These are phyloP conservation scores for Luehdorfia chinensis DNA, from an alignment of 1,140 invertebrate species.

Conservation along the genomic window DNA sequence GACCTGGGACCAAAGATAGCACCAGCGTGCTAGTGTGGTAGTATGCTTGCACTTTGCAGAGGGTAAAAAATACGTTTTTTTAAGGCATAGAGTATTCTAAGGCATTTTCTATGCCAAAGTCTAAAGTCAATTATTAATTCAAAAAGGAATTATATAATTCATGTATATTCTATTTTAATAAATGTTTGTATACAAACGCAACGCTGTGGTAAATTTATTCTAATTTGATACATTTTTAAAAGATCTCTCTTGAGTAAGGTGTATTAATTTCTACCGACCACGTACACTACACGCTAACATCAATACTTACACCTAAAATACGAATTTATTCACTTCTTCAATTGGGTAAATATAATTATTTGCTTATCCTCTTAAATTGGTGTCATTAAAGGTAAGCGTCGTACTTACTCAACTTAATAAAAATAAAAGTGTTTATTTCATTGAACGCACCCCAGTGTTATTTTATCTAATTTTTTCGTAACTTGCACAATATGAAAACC, in stretches of 20 bases:
- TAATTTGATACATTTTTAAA: constrained; percentile 20
- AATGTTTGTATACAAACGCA: too few species aligned
- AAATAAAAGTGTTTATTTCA: constrained; percentile 27
- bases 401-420: constrained; percentile 41
- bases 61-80: too few species aligned
- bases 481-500: constrained; percentile 39
- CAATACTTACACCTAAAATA: constrained; percentile 54
- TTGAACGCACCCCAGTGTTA: constrained; percentile 22
- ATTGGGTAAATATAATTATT: constrained; percentile 42
- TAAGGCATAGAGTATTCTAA: too few species aligned
- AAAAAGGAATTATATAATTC: too few species aligned
- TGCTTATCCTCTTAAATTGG: constrained; percentile 42
- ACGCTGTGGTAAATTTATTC: neutral
- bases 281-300: constrained; percentile 61
- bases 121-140: too few species aligned
- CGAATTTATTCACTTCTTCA: constrained; percentile 27
- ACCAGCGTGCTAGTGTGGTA: too few species aligned
- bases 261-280: constrained; percentile 53
- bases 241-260: constrained; percentile 19
- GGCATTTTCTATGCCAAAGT: too few species aligned
- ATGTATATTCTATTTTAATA: too few species aligned
- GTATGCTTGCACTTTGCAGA: too few species aligned
- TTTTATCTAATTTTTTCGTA: constrained; percentile 22
- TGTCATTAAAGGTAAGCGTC: constrained; percentile 51
- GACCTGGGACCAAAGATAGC: too few species aligned